Evolutionary conservation across 2,797 vertebrate species (phyloP).

Genomic region (Coregonus ussuriensis): DNA sequence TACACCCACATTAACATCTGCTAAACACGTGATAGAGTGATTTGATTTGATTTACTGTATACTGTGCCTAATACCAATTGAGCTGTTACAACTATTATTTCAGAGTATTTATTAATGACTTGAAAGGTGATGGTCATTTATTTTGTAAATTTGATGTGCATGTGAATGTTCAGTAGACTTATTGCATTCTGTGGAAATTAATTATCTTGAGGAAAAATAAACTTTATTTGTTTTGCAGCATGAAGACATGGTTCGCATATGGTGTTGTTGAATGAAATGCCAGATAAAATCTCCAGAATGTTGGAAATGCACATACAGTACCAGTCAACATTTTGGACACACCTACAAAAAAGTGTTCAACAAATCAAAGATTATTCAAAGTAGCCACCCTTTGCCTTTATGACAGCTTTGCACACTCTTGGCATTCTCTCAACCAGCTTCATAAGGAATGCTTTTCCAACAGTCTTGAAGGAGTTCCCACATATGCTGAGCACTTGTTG

Average conservation of each 20-base stretch:
- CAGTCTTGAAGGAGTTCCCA: too few species aligned
- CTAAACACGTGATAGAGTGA: too few species aligned
- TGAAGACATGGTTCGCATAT: neutral
- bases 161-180: neutral
- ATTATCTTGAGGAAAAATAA: neutral
- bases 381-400: too few species aligned
- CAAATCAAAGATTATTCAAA: too few species aligned
- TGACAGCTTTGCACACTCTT: too few species aligned
- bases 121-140: neutral
- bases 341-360: too few species aligned
- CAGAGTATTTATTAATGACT: neutral
- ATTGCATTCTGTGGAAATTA: neutral
- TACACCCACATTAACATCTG: too few species aligned
- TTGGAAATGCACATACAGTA: neutral
- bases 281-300: neutral
- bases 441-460: too few species aligned
- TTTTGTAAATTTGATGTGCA: neutral
- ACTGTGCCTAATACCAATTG: neutral
- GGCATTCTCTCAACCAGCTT: too few species aligned
- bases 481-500: too few species aligned
- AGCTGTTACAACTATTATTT: neutral
- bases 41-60: neutral
- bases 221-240: neutral
- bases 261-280: neutral
- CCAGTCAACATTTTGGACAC: too few species aligned